A percentile compares a stretch with the other conserved stretches of the same genome.
phyloP scores from a whole-genome alignment of 1,140 invertebrate species.

The Epicauta chinensis region DNA sequence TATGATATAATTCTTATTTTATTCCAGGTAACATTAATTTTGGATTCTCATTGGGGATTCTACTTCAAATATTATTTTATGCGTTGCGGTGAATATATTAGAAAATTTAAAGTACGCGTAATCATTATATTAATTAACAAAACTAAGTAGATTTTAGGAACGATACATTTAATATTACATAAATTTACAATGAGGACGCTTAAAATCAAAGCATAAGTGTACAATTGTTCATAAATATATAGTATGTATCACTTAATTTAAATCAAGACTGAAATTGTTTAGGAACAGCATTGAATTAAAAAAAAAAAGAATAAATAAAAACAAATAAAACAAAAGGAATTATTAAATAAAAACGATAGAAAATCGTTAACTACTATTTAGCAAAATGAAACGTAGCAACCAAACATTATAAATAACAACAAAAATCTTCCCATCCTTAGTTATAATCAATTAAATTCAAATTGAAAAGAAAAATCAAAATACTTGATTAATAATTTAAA shows the following conservation, averaged over 20 bases:
- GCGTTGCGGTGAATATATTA: slow-evolving; percentile 30
- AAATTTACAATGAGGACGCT: slow-evolving; percentile 23
- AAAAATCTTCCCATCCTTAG: slow-evolving; percentile 7
- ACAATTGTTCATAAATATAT: slow-evolving; percentile 33
- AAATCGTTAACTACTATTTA: slow-evolving; percentile 2
- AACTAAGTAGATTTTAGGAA: slow-evolving; percentile 19
- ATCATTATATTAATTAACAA: slow-evolving; percentile 14
- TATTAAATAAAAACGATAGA: too few species aligned
- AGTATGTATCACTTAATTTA: slow-evolving; percentile 34
- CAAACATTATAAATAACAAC: neutral
- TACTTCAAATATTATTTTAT: slow-evolving; percentile 19
- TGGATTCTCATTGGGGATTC: slow-evolving; percentile 11
- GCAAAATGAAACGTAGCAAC: neutral
- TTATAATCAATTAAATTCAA: slow-evolving; percentile 6
- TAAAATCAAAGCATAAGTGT: slow-evolving; percentile 31
- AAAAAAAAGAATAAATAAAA: slow-evolving; percentile 10
- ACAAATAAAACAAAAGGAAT: too few species aligned
- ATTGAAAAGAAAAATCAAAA: slow-evolving; percentile 12
- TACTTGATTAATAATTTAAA: slow-evolving; percentile 8
- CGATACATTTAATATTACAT: slow-evolving; percentile 21
- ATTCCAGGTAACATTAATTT: slow-evolving; percentile 23
- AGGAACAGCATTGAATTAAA: slow-evolving; percentile 11
- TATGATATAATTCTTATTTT: neutral
- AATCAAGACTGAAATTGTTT: slow-evolving; percentile 35
- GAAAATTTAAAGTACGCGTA: slow-evolving; percentile 12